These are phyloP conservation scores for Geophilus truncorum DNA, from an alignment of 2,888 invertebrate genomes.

Conservation along the genomic window DNA sequence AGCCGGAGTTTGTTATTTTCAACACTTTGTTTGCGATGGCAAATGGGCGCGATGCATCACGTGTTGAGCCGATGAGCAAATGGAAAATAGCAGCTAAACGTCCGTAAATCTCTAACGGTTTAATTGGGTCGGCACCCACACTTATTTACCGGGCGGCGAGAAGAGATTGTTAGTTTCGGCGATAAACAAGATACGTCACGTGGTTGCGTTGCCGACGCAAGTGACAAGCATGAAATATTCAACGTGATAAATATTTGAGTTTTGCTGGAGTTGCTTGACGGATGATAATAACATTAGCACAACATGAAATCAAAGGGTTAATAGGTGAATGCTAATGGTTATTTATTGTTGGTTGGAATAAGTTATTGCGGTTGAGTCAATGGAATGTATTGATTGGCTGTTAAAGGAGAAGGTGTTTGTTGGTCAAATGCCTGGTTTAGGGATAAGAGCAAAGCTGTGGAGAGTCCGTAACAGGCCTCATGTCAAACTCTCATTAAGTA, in stretches of 20 bases:
- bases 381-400: no score
- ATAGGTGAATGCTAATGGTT: not conserved
- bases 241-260: not conserved
- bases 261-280: not conserved
- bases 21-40: not conserved
- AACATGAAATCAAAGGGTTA: not conserved
- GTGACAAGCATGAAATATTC: no score
- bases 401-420: no score
- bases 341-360: not conserved
- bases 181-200: no score
- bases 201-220: no score
- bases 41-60: not conserved
- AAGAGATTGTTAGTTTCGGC: no score
- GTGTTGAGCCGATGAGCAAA: not conserved
- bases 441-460: no score
- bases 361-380: not conserved
- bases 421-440: no score
- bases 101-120: not conserved
- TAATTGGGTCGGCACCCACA: not conserved
- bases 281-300: not conserved
- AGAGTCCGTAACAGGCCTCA: no score
- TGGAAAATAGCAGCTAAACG: not conserved
- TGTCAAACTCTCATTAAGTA: no score
- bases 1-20: not conserved
- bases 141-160: not conserved